Conservation (phyloP, 2,888 invertebrate genomes). For the Caenorhabditis imperialis region DNA sequence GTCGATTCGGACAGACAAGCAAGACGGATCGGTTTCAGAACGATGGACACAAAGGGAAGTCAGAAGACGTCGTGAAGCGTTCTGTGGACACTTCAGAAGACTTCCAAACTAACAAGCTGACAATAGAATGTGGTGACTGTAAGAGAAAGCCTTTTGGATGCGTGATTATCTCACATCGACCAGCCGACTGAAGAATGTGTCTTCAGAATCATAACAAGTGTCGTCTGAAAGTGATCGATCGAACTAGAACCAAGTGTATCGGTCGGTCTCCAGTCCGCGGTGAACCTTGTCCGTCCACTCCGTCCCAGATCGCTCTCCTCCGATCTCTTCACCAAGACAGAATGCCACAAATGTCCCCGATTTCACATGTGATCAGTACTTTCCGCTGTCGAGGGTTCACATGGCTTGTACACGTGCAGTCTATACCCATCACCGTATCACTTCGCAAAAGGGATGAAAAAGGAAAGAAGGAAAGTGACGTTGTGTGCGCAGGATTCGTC, state of each 20-base stretch:
- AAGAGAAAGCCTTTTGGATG: too few species aligned
- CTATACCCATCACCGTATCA: conserved; percentile 10
- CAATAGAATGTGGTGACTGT: too few species aligned
- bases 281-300: conserved; percentile 19
- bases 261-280: conserved; percentile 17
- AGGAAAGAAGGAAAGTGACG: conserved; percentile 20
- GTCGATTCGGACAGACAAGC: conserved; percentile 22
- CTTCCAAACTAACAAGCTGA: background rate
- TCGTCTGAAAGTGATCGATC: too few species aligned
- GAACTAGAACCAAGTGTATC: too few species aligned
- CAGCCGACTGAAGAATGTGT: too few species aligned
- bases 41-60: conserved; percentile 33
- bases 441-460: conserved; percentile 7
- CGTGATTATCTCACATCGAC: too few species aligned
- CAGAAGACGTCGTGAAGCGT: conserved; percentile 5
- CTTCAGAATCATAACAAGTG: too few species aligned
- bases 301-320: background rate
- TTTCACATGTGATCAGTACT: conserved; percentile 48
- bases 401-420: conserved; percentile 41
- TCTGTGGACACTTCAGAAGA: conserved; percentile 3
- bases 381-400: conserved; percentile 37
- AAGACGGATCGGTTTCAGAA: conserved; percentile 34
- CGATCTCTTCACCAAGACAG: too few species aligned
- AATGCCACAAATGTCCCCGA: too few species aligned
- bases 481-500: conserved; percentile 31